These are phyloP conservation scores for Sphyrna mokarran DNA, from an alignment of 2,113 vertebrate genomes.

Conservation along the genomic window DNA sequence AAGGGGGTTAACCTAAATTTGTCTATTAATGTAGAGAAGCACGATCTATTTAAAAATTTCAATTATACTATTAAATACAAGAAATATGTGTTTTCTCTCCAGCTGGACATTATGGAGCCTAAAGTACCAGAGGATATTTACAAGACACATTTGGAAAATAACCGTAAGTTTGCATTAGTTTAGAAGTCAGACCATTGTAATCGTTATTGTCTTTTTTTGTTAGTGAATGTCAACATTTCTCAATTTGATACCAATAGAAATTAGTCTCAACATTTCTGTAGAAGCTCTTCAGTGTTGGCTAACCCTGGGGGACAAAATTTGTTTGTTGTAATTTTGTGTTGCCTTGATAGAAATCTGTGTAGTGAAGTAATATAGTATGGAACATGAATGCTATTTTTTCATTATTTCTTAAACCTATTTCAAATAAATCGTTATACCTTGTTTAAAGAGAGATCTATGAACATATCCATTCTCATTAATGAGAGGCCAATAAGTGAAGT, in stretches of 20 bases:
- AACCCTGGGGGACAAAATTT: background rate
- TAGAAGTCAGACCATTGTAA: background rate
- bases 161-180: constrained; percentile 64
- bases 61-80: background rate
- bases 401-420: background rate
- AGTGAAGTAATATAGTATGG: background rate
- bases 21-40: background rate
- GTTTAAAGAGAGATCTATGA: background rate
- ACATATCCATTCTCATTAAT: background rate
- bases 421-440: background rate
- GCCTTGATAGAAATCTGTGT: background rate
- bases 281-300: background rate
- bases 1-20: background rate
- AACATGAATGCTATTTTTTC: background rate
- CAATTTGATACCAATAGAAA: background rate
- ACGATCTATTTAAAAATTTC: background rate
- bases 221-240: background rate
- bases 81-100: constrained; percentile 33
- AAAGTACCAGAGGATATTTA: constrained; percentile 98
- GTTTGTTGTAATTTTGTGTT: background rate
- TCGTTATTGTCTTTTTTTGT: background rate
- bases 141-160: constrained; percentile 97
- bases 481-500: background rate
- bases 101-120: constrained; percentile 98
- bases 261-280: background rate